Evolutionary conservation across 2,888 invertebrate species (phyloP), one percentile per base, ranked within the genome.

Genomic region (Thecocarcelia acutangulata): DNA sequence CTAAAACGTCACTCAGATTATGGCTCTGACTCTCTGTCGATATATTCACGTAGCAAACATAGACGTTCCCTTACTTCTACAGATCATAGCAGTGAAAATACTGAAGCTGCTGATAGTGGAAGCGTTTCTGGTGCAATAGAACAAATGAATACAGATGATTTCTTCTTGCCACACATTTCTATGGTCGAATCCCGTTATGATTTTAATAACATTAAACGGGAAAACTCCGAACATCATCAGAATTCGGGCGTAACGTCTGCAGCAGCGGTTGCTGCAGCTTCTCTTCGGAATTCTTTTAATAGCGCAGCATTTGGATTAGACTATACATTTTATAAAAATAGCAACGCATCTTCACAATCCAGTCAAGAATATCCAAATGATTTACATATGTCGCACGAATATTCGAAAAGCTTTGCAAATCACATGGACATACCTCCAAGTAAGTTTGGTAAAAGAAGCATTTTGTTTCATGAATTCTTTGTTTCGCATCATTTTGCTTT

Each of bases 361-460:
- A 84, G 85, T 56, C 84, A 88, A 21, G 91, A 91, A 68, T 91
- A 89, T 83, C 89, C 91, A 58, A 91, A 89, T 84, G 91, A 91
- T 19, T 86, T 91, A 63, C 89, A 90, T 48, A 87, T 90, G 86
- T 86, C 88, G 63, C 89, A 87, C 83, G 91, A 91, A 77, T 91
- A 89, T 85, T 86, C 89, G 15, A 91, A 91, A 85, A 89, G 87
- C 79, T 89, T 89, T 85, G 90, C 88, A 63, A 91, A 91, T 72
- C 91, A 91, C 83, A 91, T 91, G 90, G 91, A 91, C 83, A 91
- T 91, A 83, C 91, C 91, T 52, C 87, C 90, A 89, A 91, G 91
- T 91, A 90, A 87, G 89, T 74, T 21, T 9, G 46, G 21, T 13
- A 42, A 15, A 17, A 50, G 2, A 70, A 8, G 8, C 8, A 15